Base-by-base conservation (phyloP, 2,113 vertebrate species). In the Lophotis ruficrista region DNA sequence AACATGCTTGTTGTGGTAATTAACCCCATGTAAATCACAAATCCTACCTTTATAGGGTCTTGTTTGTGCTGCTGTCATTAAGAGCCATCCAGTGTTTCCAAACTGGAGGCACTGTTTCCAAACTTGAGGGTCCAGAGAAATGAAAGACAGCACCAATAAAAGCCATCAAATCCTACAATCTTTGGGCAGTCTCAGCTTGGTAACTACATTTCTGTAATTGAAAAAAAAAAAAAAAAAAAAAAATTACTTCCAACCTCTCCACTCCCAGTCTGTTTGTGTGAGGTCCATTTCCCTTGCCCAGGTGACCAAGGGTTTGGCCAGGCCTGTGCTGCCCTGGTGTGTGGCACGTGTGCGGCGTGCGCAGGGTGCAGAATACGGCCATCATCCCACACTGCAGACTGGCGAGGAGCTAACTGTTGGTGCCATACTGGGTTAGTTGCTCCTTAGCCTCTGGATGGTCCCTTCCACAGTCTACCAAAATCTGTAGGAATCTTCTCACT, bases 1-100 rank as follows among this genome's bases (percentile, higher is more conserved):
- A 96, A 96, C 75, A 92, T 76, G 70, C 89, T 87, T 93, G 85
- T 95, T 95, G 90, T 95, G 90, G 94, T 86, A 95, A 97, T 96
- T 90, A 93, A 83, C 57, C 77, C 87, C 51, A 82, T 43, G 71
- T 94, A 96, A 87, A 96, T 95, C 81, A 87, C 77, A 91, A 77
- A 94, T 83, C 84, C 72, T 87, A 43, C 62, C 73, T 96, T 84
- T 61, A 72, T 69, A 70, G 84, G 73, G 62, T 78, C 96, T 94
- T 93, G 71, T 90, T 96, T 54, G 45, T 80, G 56, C 30, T 66
- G 66, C 37, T 94, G 76, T 94, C 76, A 87, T 90, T 89, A 96
- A 89, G 41, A 71, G 51, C 50, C 61, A 47, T 61, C 76, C 93
- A 77, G 48, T 54, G 43, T 94, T 94, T 94, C 83, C 76, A 95